Evolutionary conservation across 1,140 invertebrate genomes (phyloP).

Genomic region (Limonius californicus): DNA sequence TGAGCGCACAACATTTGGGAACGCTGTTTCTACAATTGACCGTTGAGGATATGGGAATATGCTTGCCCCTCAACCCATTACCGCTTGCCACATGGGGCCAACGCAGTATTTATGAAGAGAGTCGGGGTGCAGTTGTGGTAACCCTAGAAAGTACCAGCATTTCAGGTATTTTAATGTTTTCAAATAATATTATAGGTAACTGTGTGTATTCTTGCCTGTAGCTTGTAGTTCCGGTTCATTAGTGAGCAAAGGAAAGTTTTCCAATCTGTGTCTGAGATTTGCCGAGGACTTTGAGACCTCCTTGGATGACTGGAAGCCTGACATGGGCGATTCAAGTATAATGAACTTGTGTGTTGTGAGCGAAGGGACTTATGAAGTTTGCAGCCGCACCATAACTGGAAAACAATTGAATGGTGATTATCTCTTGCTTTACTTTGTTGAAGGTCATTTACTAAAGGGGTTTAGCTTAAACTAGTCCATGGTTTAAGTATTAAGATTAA

Average conservation of each 20-base stretch:
- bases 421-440: neutral
- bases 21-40: constrained; percentile 92
- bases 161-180: constrained; percentile 49
- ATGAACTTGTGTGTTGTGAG: constrained; percentile 97
- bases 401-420: constrained; percentile 61
- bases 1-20: constrained; percentile 72
- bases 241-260: constrained; percentile 75
- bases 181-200: neutral
- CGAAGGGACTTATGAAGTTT: constrained; percentile 97
- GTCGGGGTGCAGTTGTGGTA: constrained; percentile 85
- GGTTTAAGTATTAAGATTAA: no score
- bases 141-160: constrained; percentile 93
- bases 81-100: constrained; percentile 64
- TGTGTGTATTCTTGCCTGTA: constrained; percentile 13
- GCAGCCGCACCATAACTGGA: constrained; percentile 82
- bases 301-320: constrained; percentile 96
- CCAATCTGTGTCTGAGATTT: constrained; percentile 87
- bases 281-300: constrained; percentile 95
- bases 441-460: no score
- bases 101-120: constrained; percentile 71
- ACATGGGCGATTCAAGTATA: constrained; percentile 71
- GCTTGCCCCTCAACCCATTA: constrained; percentile 83
- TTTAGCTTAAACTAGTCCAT: no score
- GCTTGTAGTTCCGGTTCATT: constrained; percentile 79
- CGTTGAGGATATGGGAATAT: constrained; percentile 96